Evolutionary conservation across 2,888 invertebrate species (phyloP), one percentile per base, ranked within the genome.

Genomic region (Sycophila texana): DNA sequence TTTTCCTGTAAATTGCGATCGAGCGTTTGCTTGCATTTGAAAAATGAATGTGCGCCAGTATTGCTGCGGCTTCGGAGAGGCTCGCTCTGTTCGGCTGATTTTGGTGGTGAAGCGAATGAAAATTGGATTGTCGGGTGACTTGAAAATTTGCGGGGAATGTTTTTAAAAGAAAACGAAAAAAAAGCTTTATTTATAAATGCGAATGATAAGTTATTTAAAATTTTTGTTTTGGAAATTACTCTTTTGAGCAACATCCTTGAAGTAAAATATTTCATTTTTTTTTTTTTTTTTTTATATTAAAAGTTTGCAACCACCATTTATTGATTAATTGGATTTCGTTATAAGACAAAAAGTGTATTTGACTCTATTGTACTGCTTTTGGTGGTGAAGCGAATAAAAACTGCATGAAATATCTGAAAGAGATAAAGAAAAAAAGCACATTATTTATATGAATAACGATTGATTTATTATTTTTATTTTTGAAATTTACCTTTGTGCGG

Each of bases 1-100:
- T 73, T 55, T 65, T 14, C 63, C 20, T 53, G 39, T 47, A 39
- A 73, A 63, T 73, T 65, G 63, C 47, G 65, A 73, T 73, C 65
- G 73, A 47, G 39, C 55, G 53, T 65, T 73, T 65, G 14, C 53
- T 60, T 22, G 39, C 2, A 12, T 47, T 22, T 49, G 70, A 58
- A 22, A 30, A 71, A 60, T 71, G 71, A 58, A 71, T 58, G 7
- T n/a, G 14, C n/a, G n/a, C 30, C n/a, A 1, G 4, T n/a, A 39
- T 47, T 12, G 39, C 39, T 39, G 16, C 4, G 12, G 47, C 10
- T 10, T 39, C 10, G 39, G 39, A 12, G 13, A 18, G 39, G n/a
- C n/a, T 18, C 20, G n/a, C n/a, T 18, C 20, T 10, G 4, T 60
- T 14, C 22, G 14, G 4, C 12, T 60, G 39, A 5, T 39, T 7